Evolutionary conservation across 2,797 vertebrate genomes (phyloP), one percentile per base, ranked within the genome.

Genomic region (Premnoplex brunnescens): DNA sequence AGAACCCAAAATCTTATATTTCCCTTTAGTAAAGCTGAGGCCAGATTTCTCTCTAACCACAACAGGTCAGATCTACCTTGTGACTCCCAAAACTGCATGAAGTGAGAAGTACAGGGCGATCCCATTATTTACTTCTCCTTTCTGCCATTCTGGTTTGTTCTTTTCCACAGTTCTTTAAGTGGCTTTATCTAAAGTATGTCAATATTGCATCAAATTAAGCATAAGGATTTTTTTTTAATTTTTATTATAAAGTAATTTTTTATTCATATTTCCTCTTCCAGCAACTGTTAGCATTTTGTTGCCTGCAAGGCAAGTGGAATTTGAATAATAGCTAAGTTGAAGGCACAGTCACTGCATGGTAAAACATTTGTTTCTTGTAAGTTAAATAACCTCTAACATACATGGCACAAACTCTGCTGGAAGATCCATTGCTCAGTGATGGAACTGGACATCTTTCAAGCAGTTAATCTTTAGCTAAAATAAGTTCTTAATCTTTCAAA

Each of bases 1-100:
- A 63, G 6, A 67, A 1, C 0, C 0, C 2, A 23, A 44, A 28
- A 24, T 12, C 4, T 49, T 34, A 0, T 58, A 26, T 82, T 89
- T 72, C 20, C 67, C 7, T 26, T 17, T 54, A 44, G 18, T 14
- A 73, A 64, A 34, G 8, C 8, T 36, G 56, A 73, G 19, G 9
- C 3, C 21, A 78, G 24, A 73, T 60, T 55, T 77, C 36, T 63
- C 13, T 60, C 14, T n/a, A 46, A 54, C 9, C 9, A 58, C 20
- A 28, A 17, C 0, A 60, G 28, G 18, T 49, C 54, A 77, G 28
- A 24, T 20, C 12, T 26, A 52, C 8, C 28, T 66, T 9, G 43
- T 10, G 11, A 64, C 30, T 32, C 6, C 3, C 44, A 54, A 54
- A 72, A 63, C 41, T 28, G 22, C 6, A 14, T 14, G 23, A 73